A percentile compares a stretch with the other conserved stretches of the same genome.
phyloP scores from a whole-genome alignment of 2,888 invertebrate genomes.

The Agrochola lychnidis region DNA sequence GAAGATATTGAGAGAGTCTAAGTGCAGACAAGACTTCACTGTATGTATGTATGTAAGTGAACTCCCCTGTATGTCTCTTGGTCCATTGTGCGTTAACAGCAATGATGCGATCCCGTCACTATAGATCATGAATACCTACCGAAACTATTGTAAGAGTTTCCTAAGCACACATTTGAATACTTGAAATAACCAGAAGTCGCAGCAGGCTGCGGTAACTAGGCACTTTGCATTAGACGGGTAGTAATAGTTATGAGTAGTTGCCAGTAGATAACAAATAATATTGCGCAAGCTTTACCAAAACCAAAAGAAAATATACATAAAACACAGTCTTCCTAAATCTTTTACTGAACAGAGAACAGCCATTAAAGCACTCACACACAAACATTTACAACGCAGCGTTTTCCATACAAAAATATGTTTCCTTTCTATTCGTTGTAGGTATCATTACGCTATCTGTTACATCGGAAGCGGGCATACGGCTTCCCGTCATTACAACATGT shows the following conservation, averaged over 20 bases:
- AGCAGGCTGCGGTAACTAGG: neutral
- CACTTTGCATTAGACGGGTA: neutral
- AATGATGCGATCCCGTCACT: too few relatives aligned
- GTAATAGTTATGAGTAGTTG: neutral
- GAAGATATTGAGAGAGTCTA: too few relatives aligned
- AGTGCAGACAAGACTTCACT: too few relatives aligned
- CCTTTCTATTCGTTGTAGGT: conserved; percentile 62
- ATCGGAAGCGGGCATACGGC: conserved; percentile 62
- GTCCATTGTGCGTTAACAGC: too few relatives aligned
- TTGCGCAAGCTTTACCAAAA: neutral
- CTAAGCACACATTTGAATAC: neutral
- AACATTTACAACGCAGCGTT: conserved; percentile 52
- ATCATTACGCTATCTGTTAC: conserved; percentile 69
- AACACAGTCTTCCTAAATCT: conserved; percentile 37
- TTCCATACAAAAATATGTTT: conserved; percentile 65
- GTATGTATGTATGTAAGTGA: neutral
- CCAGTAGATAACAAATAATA: neutral
- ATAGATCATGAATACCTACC: too few relatives aligned
- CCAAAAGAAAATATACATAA: conserved; percentile 21
- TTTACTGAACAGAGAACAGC: conserved; percentile 15
- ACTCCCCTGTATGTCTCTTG: too few relatives aligned
- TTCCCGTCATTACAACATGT: conserved; percentile 70
- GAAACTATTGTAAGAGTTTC: neutral
- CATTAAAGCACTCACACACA: conserved; percentile 51
- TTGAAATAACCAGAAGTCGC: neutral